Conservation (phyloP, 2,888 invertebrate species). For the Stenchaetothrips biformis region DNA sequence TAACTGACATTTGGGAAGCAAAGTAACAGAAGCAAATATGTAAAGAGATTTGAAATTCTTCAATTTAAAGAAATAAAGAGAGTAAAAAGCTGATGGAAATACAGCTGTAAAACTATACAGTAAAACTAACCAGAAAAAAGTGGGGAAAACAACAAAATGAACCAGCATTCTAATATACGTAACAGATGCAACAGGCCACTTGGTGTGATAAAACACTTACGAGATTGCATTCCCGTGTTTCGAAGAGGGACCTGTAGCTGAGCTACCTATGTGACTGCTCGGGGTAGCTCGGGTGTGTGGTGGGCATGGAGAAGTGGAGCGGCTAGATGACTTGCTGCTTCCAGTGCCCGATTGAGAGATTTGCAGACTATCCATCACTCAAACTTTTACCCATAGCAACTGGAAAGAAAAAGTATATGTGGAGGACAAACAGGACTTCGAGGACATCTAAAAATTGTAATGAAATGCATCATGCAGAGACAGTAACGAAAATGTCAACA, state of each 20-base stretch:
- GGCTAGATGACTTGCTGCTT: conserved; percentile 11
- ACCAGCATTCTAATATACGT: not conserved
- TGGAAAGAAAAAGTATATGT: not conserved
- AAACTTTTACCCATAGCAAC: conserved; percentile 7
- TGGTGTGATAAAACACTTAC: conserved; percentile 32
- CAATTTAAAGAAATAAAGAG: not conserved
- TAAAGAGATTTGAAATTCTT: not conserved
- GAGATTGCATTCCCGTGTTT: conserved; percentile 37
- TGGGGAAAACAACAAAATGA: conserved; percentile 21
- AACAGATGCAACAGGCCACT: not conserved
- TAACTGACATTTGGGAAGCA: not conserved
- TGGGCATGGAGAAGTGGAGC: conserved; percentile 11
- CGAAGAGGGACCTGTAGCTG: conserved; percentile 29
- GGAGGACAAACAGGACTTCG: not conserved
- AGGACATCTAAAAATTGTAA: not conserved
- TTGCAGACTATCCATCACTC: conserved; percentile 18
- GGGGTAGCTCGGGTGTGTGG: not conserved
- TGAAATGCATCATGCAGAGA: not conserved
- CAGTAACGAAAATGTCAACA: not conserved
- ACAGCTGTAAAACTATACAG: not conserved
- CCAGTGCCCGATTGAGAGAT: conserved; percentile 11
- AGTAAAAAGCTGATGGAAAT: not conserved
- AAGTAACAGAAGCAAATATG: not conserved
- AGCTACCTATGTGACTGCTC: not conserved
- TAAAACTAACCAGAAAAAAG: conserved; percentile 25